These are phyloP conservation scores for Drosophila pallidifrons DNA, from an alignment of 1,140 invertebrate genomes.

Conservation along the genomic window DNA sequence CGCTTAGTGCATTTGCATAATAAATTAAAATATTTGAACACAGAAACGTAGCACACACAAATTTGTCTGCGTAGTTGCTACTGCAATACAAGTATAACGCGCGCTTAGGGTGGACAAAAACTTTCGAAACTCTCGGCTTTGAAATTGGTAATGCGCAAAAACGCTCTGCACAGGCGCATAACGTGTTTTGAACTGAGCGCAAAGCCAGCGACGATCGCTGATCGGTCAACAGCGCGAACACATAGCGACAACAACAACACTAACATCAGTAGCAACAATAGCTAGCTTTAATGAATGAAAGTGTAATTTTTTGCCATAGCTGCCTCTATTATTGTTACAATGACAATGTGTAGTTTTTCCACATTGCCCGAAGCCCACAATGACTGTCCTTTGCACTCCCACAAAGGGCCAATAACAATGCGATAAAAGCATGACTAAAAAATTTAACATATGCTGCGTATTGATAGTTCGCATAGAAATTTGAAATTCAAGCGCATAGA, in stretches of 20 bases:
- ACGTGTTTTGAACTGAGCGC: constrained; percentile 77
- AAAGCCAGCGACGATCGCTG: constrained; percentile 52
- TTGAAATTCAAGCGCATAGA: constrained; percentile 19
- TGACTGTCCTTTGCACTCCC: constrained; percentile 61
- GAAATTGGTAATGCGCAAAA: constrained; percentile 55
- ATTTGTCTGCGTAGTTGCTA: constrained; percentile 49
- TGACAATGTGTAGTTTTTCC: constrained; percentile 73
- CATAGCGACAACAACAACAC: constrained; percentile 25
- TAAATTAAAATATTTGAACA: constrained; percentile 68
- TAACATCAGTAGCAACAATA: constrained; percentile 55
- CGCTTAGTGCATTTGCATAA: constrained; percentile 72
- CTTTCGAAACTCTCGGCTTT: constrained; percentile 54
- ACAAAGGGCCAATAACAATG: constrained; percentile 56
- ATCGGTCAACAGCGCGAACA: constrained; percentile 49
- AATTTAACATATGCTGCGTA: constrained; percentile 25
- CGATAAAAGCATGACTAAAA: constrained; percentile 29
- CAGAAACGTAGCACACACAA: constrained; percentile 56
- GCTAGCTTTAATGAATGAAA: constrained; percentile 76
- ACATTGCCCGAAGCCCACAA: constrained; percentile 46
- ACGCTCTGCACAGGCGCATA: constrained; percentile 76
- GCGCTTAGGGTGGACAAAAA: constrained; percentile 52
- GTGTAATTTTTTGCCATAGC: constrained; percentile 59
- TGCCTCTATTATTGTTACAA: constrained; percentile 60
- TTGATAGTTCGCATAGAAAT: not conserved
- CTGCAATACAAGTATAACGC: constrained; percentile 62